Base-by-base conservation (phyloP, 2,888 invertebrate genomes). In the Sminthurinus aureus region DNA sequence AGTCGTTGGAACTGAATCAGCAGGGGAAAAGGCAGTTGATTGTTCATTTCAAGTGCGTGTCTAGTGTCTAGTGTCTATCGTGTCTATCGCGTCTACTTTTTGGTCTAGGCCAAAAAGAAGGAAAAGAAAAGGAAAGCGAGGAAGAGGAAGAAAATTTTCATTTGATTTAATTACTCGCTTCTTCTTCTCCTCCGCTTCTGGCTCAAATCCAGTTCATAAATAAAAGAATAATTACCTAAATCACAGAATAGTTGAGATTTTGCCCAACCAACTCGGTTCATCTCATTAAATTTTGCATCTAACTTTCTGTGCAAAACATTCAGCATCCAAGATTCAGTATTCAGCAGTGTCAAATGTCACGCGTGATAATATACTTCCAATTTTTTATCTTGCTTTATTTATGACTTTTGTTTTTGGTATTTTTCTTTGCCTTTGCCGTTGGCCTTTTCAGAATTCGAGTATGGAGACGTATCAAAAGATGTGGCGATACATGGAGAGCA, bases 401-500 rank as follows among this genome's bases (percentile, higher is more conserved):
- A 38, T 38, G 38, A 38, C 6, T 38, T 73, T 22, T 15, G 22
- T 73, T 18, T 18, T 73, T 66, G 15, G 3, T 66, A 3, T 20
- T 66, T 66, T 15, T 20, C 8, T 8, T 66, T 20, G 1, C 20
- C 66, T 0, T 24, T 22, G 9, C 8, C 11, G 11, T 73, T 4
- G 26, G 73, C 20, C 2, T 71, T 20, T 1, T 4, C 89, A 95
- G 95, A 96, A 96, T 88, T 97, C 97, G 0, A 96, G 95, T 90
- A 96, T 97, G 85, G 95, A 94, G 22, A 96, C 95, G 81, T 97
- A 96, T 91, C 94, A 96, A 90, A 95, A 94, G 90, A 98, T 98
- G 98, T 98, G 97, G 98, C 93, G 94, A 78, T 96, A 95, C 89
- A 98, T 98, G 98, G 96, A 96, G 0, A 86, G 93, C 89, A 92